A percentile compares a stretch with the other conserved stretches of the same genome.
Evolutionary conservation across 2,113 vertebrate genomes (phyloP).

Genomic region (Phyllopteryx taeniolatus): DNA sequence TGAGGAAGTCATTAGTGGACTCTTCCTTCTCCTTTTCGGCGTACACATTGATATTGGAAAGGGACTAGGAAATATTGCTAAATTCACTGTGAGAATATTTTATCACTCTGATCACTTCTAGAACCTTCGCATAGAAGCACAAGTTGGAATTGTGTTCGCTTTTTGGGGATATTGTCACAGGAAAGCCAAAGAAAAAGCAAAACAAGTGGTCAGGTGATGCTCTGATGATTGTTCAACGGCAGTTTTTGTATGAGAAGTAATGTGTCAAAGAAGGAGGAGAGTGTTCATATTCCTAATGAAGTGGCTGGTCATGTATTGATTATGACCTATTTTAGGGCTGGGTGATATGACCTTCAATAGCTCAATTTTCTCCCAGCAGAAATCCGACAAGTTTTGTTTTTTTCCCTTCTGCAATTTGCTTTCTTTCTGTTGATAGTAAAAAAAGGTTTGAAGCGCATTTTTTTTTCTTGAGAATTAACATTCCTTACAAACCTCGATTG

Average conservation of each 20-base stretch:
- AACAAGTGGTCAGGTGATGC: neutral
- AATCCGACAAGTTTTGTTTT: neutral
- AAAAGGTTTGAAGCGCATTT: too few species aligned
- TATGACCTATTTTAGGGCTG: too few species aligned
- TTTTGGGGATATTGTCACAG: neutral
- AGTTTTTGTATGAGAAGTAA: too few species aligned
- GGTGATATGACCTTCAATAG: too few species aligned
- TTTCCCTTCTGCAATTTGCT: too few species aligned
- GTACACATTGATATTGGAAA: conserved; percentile 29
- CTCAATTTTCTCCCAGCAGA: neutral
- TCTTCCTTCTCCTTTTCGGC: conserved; percentile 23
- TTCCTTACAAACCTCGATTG: too few species aligned
- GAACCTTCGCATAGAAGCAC: neutral
- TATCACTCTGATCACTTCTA: neutral
- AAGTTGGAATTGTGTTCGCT: neutral
- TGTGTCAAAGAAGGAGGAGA: neutral
- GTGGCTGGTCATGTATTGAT: too few species aligned
- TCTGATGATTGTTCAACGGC: neutral
- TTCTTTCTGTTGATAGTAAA: too few species aligned
- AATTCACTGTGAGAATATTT: neutral
- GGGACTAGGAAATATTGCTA: neutral
- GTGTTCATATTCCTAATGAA: too few species aligned
- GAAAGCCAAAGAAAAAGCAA: neutral
- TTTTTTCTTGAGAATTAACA: too few species aligned
- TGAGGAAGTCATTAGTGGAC: conserved; percentile 47